These are phyloP conservation scores for Cancer borealis DNA, from an alignment of 2,888 invertebrate species.

Conservation along the genomic window DNA sequence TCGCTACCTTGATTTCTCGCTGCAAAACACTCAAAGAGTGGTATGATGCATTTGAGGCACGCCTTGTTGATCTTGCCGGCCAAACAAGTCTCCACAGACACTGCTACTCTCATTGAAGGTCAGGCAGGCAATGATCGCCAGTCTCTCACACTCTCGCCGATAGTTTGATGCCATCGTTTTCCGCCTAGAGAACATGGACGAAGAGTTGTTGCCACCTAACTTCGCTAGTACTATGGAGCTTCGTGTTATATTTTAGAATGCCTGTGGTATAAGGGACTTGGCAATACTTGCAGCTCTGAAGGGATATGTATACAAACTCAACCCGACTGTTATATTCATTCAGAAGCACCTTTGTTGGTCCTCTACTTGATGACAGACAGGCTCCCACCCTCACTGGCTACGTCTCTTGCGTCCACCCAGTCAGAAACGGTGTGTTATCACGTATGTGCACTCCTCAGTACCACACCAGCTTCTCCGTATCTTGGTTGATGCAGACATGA, in stretches of 20 bases:
- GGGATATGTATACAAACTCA: slow-evolving; percentile 29
- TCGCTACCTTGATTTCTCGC: not conserved
- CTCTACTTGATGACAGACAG: not conserved
- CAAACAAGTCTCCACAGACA: not conserved
- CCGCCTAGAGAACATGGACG: not conserved
- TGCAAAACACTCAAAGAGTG: not conserved
- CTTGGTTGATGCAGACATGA: no score
- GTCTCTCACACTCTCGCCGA: not conserved
- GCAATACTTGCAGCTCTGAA: slow-evolving; percentile 35
- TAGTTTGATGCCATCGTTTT: not conserved
- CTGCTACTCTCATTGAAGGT: not conserved
- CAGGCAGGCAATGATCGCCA: not conserved
- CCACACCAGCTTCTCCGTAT: no score
- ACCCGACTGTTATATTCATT: slow-evolving; percentile 41
- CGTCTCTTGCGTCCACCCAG: no score
- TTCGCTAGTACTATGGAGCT: not conserved
- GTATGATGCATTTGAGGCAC: not conserved
- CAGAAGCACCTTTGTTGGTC: slow-evolving; percentile 22
- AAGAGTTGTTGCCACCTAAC: not conserved
- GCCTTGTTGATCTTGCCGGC: not conserved
- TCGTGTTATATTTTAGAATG: slow-evolving; percentile 39
- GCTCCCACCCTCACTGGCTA: not conserved
- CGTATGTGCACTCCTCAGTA: no score
- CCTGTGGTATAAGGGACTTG: slow-evolving; percentile 40
- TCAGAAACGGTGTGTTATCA: no score